These are phyloP conservation scores for Epirrhoe alternata DNA, from an alignment of 2,888 invertebrate species.

Conservation along the genomic window DNA sequence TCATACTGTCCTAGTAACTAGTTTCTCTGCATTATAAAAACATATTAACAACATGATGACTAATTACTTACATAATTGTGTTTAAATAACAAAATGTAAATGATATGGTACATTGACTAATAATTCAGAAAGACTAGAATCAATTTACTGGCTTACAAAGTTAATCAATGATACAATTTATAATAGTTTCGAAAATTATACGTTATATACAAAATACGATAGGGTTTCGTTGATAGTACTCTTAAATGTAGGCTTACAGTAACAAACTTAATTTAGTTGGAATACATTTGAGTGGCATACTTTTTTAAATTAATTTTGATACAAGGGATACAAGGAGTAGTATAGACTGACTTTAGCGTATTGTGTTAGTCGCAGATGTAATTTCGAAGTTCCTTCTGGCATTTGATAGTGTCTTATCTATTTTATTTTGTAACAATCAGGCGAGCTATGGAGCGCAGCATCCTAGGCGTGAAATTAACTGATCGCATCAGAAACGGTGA, in stretches of 20 bases:
- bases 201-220: slow-evolving; percentile 33
- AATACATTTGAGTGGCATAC: neutral
- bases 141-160: no score
- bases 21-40: slow-evolving; percentile 81
- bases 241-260: slow-evolving; percentile 17
- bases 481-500: no score
- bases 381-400: no score
- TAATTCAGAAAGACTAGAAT: slow-evolving; percentile 61
- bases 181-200: slow-evolving; percentile 24
- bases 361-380: neutral
- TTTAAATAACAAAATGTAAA: slow-evolving; percentile 74
- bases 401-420: no score
- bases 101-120: slow-evolving; percentile 82
- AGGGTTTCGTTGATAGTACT: slow-evolving; percentile 44
- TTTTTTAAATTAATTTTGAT: slow-evolving; percentile 3
- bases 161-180: slow-evolving; percentile 44
- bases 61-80: slow-evolving; percentile 67
- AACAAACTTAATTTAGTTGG: slow-evolving; percentile 15
- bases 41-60: slow-evolving; percentile 78
- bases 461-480: no score
- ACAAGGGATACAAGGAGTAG: neutral
- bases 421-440: no score
- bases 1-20: slow-evolving; percentile 80
- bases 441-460: no score
- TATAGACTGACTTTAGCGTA: neutral